These are phyloP conservation scores for Marmota flaviventris DNA, from an alignment of 2,113 vertebrate species.

Conservation along the genomic window DNA sequence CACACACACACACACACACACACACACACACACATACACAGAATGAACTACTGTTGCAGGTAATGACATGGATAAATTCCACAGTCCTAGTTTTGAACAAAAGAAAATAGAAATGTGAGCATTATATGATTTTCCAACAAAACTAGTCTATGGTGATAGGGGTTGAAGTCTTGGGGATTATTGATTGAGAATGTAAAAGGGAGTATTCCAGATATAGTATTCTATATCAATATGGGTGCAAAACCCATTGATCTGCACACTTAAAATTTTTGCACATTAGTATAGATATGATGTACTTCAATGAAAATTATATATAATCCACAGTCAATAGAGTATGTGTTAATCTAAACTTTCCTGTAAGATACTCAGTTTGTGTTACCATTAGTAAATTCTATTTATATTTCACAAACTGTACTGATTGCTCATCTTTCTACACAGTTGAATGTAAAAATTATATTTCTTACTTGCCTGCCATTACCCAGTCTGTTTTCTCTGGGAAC, in stretches of 20 bases:
- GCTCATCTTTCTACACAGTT: background rate
- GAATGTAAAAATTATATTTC: background rate
- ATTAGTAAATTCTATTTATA: background rate
- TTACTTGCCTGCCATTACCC: background rate
- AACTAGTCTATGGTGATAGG: background rate
- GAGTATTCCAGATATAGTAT: background rate
- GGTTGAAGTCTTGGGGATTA: background rate
- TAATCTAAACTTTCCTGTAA: background rate
- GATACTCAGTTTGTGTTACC: background rate
- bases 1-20: too few relatives aligned
- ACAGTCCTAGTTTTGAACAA: background rate
- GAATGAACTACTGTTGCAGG: background rate
- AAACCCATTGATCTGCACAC: background rate
- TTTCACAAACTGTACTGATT: background rate
- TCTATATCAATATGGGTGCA: background rate
- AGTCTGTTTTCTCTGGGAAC: background rate
- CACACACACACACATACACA: too few relatives aligned
- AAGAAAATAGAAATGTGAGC: background rate
- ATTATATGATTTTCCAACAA: background rate
- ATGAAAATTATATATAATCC: background rate
- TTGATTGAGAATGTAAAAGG: background rate
- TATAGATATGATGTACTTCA: background rate
- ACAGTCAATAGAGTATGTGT: background rate
- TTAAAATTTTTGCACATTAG: background rate
- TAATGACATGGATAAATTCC: background rate